Base-by-base conservation (phyloP, 1,140 invertebrate species). In the Drosophila pseudoananassae region DNA sequence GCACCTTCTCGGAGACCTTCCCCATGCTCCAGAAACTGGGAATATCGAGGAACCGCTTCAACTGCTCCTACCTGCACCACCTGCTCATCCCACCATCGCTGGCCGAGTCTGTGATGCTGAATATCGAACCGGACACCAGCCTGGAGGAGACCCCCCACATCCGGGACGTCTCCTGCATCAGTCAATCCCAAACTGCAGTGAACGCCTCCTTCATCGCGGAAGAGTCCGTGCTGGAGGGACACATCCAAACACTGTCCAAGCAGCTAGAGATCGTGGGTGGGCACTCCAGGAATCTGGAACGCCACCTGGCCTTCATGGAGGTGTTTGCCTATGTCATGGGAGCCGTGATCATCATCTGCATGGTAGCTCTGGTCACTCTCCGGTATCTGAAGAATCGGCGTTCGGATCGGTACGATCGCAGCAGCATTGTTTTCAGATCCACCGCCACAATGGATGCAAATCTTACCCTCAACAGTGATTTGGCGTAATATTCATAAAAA, bases 351-450 rank as follows among this genome's bases (percentile, higher is more conserved):
- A 54, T 77, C 1, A 25, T 66, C 8, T 60, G 56, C 6, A 15
- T 55, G 9, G 27, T 55, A 6, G 57, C 71, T 3, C 43, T 70
- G 40, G 43, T 85, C 4, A 12, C 52, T 0, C 14, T 79, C 10
- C 43, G 64, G 3, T 65, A 73, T 29, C 57, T 69, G 1, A 88
- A 88, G 36, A 46, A 71, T 33, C 63, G 56, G 4, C 76, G 80
- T 12, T 81, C 81, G 0, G 85, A 81, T 0, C 70, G 63, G 7
- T 84, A 89, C 9, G 66, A 79, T 54, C 76, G 82, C 36, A 76
- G 77, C 47, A 90, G 87, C 60, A 91, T 91, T 14, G 87, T 91
- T 9, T 91, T 90, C 36, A 77, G 82, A 17, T 91, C 90, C 4
- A 79, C 57, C 46, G 80, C 70, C 47, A 91, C 87, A 7, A 78